phyloP scores from a whole-genome alignment of 2,888 invertebrate species.

The Parapristionchus giblindavisi region DNA sequence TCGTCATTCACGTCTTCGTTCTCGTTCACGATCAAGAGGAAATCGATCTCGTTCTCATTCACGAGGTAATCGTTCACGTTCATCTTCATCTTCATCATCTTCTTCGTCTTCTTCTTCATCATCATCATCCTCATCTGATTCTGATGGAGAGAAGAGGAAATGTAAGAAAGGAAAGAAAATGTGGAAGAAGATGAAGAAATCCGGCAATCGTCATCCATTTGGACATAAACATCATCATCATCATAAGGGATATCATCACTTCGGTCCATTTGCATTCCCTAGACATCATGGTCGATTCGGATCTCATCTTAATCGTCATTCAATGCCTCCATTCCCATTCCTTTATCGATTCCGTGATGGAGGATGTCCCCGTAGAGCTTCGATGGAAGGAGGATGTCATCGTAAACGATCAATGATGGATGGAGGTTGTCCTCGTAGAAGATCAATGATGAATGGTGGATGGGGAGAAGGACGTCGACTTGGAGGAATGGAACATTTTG shows the following conservation, averaged over 20 bases:
- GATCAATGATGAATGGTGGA: background rate
- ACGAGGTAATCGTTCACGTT: no score
- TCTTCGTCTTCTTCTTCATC: no score
- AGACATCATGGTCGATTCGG: background rate
- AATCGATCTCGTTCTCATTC: no score
- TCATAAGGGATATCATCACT: background rate
- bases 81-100: no score
- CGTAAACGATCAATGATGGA: background rate
- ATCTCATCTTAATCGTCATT: no score
- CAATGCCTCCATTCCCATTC: no score
- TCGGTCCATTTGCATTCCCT: background rate
- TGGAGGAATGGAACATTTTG: background rate
- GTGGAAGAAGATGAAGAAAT: background rate
- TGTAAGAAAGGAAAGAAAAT: background rate
- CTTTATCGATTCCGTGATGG: background rate
- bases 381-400: background rate
- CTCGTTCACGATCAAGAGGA: no score
- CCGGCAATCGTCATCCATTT: no score
- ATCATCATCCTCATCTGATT: no score
- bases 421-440: background rate
- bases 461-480: background rate
- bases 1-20: no score
- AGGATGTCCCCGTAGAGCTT: background rate
- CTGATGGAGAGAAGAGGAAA: background rate
- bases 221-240: no score